A percentile compares a stretch with the other conserved stretches of the same genome.
These are phyloP conservation scores for Zaprionus nigranus DNA, from an alignment of 1,140 invertebrate genomes.

Conservation along the genomic window DNA sequence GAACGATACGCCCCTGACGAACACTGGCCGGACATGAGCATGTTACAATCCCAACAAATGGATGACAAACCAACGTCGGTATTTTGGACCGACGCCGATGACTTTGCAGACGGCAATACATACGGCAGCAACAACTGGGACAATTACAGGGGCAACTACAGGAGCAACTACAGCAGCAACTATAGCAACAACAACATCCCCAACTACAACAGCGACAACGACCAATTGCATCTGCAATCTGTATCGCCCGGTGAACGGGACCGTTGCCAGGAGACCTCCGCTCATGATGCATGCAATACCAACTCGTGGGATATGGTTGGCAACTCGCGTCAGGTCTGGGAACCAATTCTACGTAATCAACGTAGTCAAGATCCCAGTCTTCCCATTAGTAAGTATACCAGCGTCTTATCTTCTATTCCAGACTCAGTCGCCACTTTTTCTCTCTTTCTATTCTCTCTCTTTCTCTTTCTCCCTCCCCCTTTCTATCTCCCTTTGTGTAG, in stretches of 20 bases:
- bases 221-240: not conserved
- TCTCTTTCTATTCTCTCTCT: not conserved
- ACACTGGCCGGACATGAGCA: not conserved
- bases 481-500: not conserved
- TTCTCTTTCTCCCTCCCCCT: not conserved
- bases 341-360: conserved; percentile 12
- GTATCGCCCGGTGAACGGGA: not conserved
- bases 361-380: conserved; percentile 26
- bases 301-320: conserved; percentile 20
- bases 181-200: no score
- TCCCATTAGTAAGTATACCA: conserved; percentile 21
- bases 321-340: conserved; percentile 26
- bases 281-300: not conserved
- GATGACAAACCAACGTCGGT: not conserved
- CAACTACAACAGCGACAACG: not conserved
- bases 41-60: not conserved
- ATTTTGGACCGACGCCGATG: no score
- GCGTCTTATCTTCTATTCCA: no score
- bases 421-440: not conserved
- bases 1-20: not conserved
- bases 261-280: conserved; percentile 5
- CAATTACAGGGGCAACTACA: not conserved
- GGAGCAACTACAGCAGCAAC: not conserved
- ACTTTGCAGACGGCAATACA: not conserved
- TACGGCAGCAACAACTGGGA: not conserved